These are phyloP conservation scores for Hyalella azteca DNA, from an alignment of 2,888 invertebrate species.

Conservation along the genomic window DNA sequence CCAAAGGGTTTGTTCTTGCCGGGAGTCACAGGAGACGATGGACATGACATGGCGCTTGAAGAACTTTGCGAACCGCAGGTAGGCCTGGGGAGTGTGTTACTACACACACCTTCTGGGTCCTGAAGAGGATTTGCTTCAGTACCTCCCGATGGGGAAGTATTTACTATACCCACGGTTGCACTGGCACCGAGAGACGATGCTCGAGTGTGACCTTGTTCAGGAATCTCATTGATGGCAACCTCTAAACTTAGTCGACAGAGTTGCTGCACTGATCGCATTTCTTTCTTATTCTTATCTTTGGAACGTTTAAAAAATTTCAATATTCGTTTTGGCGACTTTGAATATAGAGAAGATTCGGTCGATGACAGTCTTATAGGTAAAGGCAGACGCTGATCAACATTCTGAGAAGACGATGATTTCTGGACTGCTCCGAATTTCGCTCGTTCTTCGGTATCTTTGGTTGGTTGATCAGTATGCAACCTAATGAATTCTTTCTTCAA, in stretches of 20 bases:
- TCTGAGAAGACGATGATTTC: conserved; percentile 49
- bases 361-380: conserved; percentile 16
- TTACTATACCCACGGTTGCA: conserved; percentile 22
- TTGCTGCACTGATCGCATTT: conserved; percentile 50
- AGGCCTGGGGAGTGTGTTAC: conserved; percentile 47
- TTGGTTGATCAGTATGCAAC: conserved; percentile 49
- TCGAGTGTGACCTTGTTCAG: background rate
- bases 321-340: conserved; percentile 43
- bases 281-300: conserved; percentile 48
- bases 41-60: conserved; percentile 51
- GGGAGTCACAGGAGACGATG: conserved; percentile 55
- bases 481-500: conserved; percentile 52
- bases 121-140: background rate
- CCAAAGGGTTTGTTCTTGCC: conserved; percentile 49
- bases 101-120: conserved; percentile 3
- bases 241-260: conserved; percentile 53
- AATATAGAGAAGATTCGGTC: conserved; percentile 42
- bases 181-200: conserved; percentile 37
- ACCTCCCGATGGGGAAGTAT: conserved; percentile 16
- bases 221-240: conserved; percentile 44
- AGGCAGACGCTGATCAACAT: background rate
- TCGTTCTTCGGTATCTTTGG: conserved; percentile 40
- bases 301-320: conserved; percentile 51
- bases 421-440: conserved; percentile 38
- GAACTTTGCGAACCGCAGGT: conserved; percentile 36